Evolutionary conservation across 2,797 vertebrate genomes (phyloP).

Genomic region (Oophaga sylvatica): DNA sequence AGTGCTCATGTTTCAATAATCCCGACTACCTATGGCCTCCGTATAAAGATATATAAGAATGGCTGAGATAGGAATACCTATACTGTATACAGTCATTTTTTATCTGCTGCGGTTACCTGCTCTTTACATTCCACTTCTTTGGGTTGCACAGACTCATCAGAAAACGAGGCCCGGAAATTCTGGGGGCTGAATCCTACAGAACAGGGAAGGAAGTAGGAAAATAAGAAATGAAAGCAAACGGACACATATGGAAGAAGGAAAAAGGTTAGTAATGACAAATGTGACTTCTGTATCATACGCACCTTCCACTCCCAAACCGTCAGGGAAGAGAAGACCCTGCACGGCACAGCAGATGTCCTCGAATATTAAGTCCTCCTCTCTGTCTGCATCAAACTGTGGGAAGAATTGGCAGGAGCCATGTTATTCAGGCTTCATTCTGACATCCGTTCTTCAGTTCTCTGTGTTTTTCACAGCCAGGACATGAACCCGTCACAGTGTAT

Average conservation of each 20-base stretch:
- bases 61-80: too few species aligned
- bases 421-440: too few species aligned
- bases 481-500: too few species aligned
- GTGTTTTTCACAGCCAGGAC: too few species aligned
- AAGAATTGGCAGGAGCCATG: background rate
- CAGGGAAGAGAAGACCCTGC: slow-evolving; percentile 67
- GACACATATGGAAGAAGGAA: background rate
- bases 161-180: background rate
- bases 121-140: background rate
- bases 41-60: too few species aligned
- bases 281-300: background rate
- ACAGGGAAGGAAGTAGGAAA: background rate
- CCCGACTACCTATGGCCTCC: too few species aligned
- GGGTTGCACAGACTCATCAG: slow-evolving; percentile 1
- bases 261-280: too few species aligned
- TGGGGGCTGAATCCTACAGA: slow-evolving; percentile 5
- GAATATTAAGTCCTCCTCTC: slow-evolving; percentile 73
- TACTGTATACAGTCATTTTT: background rate
- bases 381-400: slow-evolving; percentile 72
- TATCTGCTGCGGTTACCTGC: slow-evolving; percentile 34
- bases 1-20: too few species aligned
- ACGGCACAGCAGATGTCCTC: slow-evolving; percentile 69
- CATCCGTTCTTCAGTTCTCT: too few species aligned
- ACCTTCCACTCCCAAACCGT: slow-evolving; percentile 48
- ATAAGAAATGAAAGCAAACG: too few species aligned